These are phyloP conservation scores for Andrena bicolor DNA, from an alignment of 2,888 invertebrate species.

Conservation along the genomic window DNA sequence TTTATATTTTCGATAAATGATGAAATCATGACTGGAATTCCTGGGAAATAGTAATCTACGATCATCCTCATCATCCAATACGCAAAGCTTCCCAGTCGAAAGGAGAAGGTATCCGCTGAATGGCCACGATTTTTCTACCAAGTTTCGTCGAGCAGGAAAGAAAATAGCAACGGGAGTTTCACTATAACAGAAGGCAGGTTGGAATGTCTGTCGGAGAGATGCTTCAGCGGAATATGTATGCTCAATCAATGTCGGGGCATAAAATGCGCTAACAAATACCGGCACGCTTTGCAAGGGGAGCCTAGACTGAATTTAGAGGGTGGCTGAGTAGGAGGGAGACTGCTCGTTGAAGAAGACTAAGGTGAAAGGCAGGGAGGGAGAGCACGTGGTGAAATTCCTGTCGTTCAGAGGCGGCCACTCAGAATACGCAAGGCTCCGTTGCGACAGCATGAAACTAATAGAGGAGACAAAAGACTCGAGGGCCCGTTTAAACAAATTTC, in stretches of 20 bases:
- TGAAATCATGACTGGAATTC: background rate
- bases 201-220: constrained; percentile 24
- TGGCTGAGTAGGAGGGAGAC: constrained; percentile 53
- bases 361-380: constrained; percentile 54
- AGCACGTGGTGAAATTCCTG: constrained; percentile 75
- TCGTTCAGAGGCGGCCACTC: constrained; percentile 73
- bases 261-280: constrained; percentile 69
- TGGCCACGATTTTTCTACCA: background rate
- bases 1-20: background rate
- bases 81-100: background rate
- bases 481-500: background rate
- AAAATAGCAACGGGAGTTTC: constrained; percentile 8
- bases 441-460: constrained; percentile 29
- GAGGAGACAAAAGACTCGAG: constrained; percentile 5
- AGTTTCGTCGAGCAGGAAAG: background rate
- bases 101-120: background rate
- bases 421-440: constrained; percentile 56
- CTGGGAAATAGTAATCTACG: background rate
- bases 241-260: constrained; percentile 69
- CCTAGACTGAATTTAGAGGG: constrained; percentile 62
- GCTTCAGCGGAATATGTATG: constrained; percentile 55
- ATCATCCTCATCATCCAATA: background rate
- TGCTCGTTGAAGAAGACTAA: constrained; percentile 52
- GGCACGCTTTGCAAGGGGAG: constrained; percentile 57
- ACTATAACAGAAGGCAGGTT: constrained; percentile 34